Percentiles rank a stretch among this genome's conserved stretches.
Conservation (phyloP, 1,140 invertebrate genomes). For the Vanessa tameamea region DNA sequence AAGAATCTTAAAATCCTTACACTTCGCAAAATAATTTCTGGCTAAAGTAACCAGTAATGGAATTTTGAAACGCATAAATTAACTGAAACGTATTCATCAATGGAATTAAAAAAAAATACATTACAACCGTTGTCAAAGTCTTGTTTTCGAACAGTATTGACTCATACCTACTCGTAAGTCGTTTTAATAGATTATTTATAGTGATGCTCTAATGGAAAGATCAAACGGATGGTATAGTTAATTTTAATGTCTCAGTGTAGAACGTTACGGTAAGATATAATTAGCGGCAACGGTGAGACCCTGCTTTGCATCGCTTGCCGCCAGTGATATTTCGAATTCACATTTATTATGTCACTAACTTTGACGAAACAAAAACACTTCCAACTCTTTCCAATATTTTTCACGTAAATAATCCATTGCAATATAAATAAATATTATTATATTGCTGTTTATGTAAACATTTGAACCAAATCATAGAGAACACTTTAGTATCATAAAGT, state of each 20-base stretch:
- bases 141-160: slow-evolving; percentile 49
- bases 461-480: slow-evolving; percentile 15
- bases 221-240: slow-evolving; percentile 75
- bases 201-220: slow-evolving; percentile 76
- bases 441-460: not conserved
- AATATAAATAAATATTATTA: too few relatives aligned
- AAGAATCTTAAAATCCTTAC: too few relatives aligned
- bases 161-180: slow-evolving; percentile 53
- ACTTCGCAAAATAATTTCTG: too few relatives aligned
- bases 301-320: slow-evolving; percentile 53
- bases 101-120: not conserved
- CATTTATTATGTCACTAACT: slow-evolving; percentile 70
- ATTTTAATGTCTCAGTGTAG: slow-evolving; percentile 79
- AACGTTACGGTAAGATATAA: slow-evolving; percentile 72
- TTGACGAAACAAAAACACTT: slow-evolving; percentile 16
- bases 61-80: too few relatives aligned
- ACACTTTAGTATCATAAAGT: slow-evolving; percentile 7
- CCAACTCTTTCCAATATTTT: slow-evolving; percentile 9
- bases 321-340: slow-evolving; percentile 66
- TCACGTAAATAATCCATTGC: too few relatives aligned
- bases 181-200: slow-evolving; percentile 75
- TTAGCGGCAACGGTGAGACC: slow-evolving; percentile 68
- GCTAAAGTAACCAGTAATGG: too few relatives aligned
- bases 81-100: too few relatives aligned
- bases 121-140: slow-evolving; percentile 17